Base-by-base conservation (phyloP, 2,888 invertebrate species). In the Leptopilina syphax region DNA sequence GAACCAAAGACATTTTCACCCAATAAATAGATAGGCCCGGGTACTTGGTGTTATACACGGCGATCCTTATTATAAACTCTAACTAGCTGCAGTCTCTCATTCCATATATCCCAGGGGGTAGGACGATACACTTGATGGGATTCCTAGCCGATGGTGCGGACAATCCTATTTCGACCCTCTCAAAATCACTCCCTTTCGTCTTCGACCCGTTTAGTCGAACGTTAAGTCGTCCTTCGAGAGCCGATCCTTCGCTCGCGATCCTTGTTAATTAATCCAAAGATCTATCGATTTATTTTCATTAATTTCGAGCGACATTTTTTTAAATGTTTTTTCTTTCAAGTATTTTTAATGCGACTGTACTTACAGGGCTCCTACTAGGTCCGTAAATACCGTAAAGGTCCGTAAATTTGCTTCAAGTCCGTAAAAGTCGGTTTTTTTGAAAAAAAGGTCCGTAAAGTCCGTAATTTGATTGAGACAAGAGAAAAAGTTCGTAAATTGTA, bases 21-120 rank as follows among this genome's bases (percentile, higher is more conserved):
- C 91, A 88, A 92, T 92, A 91, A 91, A 91, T 92, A 91, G 91
- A 91, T 88, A 90, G 91, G 89, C 90, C 85, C 88, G 85, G 34
- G 86, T 87, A 89, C 85, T 84, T 84, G 86, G 89, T 89, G 89
- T 90, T 90, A 90, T 88, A 91, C 89, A 89, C 86, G 87, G 87
- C 89, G 89, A 92, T 91, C 91, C 91, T 92, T 92, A 91, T 92
- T 92, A 91, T 91, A 91, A 92, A 91, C 91, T 92, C 90, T 90
- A 84, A 86, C 88, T 87, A 84, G 84, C 84, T 83, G 79, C 83
- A 81, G 80, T 80, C 84, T 84, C 82, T 84, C 81, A 80, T 81
- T 82, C 83, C 83, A 88, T 86, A 88, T 86, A 86, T 86, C 86
- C 85, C 85, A 84, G 82, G 88, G 34, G 87, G 87, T 86, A 88